Evolutionary conservation across 1,140 invertebrate genomes (phyloP), one percentile per base, ranked within the genome.

Genomic region (Euborellia annulipes): DNA sequence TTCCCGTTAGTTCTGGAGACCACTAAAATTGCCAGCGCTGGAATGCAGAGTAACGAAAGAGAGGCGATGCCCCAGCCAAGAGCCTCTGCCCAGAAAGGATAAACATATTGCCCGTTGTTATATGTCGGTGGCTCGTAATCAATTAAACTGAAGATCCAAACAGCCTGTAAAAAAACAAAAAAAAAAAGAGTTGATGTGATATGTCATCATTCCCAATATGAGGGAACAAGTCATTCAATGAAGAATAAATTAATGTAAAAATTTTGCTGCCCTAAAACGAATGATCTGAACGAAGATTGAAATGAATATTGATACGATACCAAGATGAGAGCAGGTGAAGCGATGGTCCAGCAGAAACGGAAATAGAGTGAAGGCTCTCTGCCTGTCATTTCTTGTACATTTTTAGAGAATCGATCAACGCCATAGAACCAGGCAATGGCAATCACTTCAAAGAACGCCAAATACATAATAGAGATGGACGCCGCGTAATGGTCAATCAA

Each of bases 391-490:
- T 87, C 81, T 58, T 82, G 76, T 7, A 92, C 76, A 60, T 92
- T 88, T 50, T 70, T 73, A 2, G 81, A 77, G 37, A 94, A 58
- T 49, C 82, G 69, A 30, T 73, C 72, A 0, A 84, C 81, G n/a
- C 88, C 88, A 62, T 93, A 94, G 55, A 89, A 79, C 89, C 89
- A 93, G 1, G 84, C 78, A 30, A 93, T 78, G 3, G 81, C 87
- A 22, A 91, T 80, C 13, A 89, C 76, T 72, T 94, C 88, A 60
- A 92, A 89, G 59, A 93, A 88, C 27, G 88, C 87, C 30, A 93
- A 68, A 54, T 89, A 88, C 72, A 91, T 90, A 30, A 92, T 82
- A 7, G 85, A 88, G 48, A 91, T 76, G 0, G 85, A 88, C 14
- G 88, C 86, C 4, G 87, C 81, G 60, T 91, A 94, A 61, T 89